Percentiles rank a stretch among this genome's conserved stretches.
Conservation (phyloP, 2,888 invertebrate species). For the Drosophila rubida region DNA sequence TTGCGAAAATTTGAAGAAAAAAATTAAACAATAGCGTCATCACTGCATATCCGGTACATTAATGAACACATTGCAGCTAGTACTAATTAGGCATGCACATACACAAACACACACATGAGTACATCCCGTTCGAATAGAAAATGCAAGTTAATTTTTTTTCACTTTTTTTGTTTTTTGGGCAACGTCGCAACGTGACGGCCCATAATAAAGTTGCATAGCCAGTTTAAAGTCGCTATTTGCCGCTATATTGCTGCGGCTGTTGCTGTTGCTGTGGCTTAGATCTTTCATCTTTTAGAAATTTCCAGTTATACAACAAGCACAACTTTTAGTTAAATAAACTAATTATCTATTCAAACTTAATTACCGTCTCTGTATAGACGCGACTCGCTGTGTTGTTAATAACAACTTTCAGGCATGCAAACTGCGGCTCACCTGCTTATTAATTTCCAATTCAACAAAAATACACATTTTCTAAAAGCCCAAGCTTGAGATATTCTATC, state of each 20-base stretch:
- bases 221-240: conserved; percentile 53
- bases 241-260: conserved; percentile 14
- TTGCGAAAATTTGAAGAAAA: conserved; percentile 47
- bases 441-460: conserved; percentile 51
- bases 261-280: conserved; percentile 54
- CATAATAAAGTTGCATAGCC: conserved; percentile 67
- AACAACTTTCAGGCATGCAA: conserved; percentile 57
- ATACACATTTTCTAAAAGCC: conserved; percentile 44
- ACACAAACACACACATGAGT: conserved; percentile 16
- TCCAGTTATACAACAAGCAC: conserved; percentile 73
- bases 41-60: conserved; percentile 75
- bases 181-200: conserved; percentile 33
- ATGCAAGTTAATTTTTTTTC: conserved; percentile 51
- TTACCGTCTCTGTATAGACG: conserved; percentile 56
- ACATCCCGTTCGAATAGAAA: conserved; percentile 40
- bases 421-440: conserved; percentile 43
- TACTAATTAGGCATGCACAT: conserved; percentile 65
- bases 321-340: conserved; percentile 70
- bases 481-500: conserved; percentile 43
- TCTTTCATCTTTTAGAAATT: conserved; percentile 75
- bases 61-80: conserved; percentile 68
- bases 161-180: conserved; percentile 37
- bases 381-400: conserved; percentile 46
- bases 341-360: conserved; percentile 78
- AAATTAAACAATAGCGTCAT: conserved; percentile 72